Base-by-base conservation (phyloP, 30 jellyfish, hydroid and myxozoan genomes). In the Turritopsis dohrnii region DNA sequence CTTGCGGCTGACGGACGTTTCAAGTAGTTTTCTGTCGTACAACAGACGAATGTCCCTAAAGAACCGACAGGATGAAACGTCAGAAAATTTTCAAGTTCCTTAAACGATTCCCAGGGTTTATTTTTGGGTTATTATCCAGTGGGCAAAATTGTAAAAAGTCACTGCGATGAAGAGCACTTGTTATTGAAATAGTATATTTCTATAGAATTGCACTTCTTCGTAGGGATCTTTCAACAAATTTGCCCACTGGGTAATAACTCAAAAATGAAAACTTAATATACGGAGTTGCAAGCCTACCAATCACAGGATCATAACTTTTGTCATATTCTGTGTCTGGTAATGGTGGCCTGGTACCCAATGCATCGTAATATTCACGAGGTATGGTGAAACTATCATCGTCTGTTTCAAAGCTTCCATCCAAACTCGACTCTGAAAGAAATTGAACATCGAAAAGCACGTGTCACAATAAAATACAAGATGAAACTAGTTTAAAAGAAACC, bases 261-360 rank as follows among this genome's bases (percentile, higher is more conserved):
- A 41, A n/a, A n/a, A n/a, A n/a, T n/a, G n/a, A n/a, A n/a, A n/a
- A n/a, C n/a, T n/a, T n/a, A n/a, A n/a, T n/a, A n/a, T n/a, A n/a
- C n/a, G n/a, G n/a, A 0, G 21, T 18, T 23, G 0, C 29, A 18
- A 8, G 8, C 84, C 16, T 80, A 80, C 96, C 97, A 80, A 91
- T 84, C 18, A 84, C 84, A 23, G 96, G 89, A 54, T 87, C 82
- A 74, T 71, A 91, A 4, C 41, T 71, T 66, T 91, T 23, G 28
- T 73, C 90, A 60, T 71, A 83, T 16, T 69, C 85, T 30, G 31
- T 74, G 25, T 84, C 83, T 53, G 98, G 96, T 80, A 92, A 72
- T 8, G 96, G 86, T 5, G 98, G 98, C 81, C 98, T 84, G 54
- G 98, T 92, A 28, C 98, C 98, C 21, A 92, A 82, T 8, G 96